A percentile compares a stretch with the other conserved stretches of the same genome.
phyloP scores from a whole-genome alignment of 2,888 invertebrate genomes.

The Dorcus hopei region DNA sequence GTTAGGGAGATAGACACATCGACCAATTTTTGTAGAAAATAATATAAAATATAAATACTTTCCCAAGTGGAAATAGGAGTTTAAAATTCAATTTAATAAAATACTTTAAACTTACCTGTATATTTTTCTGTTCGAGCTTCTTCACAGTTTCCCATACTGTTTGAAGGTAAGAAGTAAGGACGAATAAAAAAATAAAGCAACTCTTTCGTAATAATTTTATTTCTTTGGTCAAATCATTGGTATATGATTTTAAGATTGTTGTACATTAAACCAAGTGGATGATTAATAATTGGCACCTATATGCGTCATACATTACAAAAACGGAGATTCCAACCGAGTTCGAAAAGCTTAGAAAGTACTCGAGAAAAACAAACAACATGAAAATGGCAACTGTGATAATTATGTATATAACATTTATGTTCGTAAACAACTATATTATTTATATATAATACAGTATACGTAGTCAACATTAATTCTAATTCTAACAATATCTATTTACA shows the following conservation, averaged over 20 bases:
- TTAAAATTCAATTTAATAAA: no score
- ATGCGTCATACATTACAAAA: conserved; percentile 14
- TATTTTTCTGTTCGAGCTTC: no score
- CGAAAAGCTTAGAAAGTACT: conserved; percentile 13
- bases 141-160: no score
- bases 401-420: conserved; percentile 32
- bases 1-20: no score
- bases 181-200: no score
- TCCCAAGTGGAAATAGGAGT: no score
- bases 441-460: conserved; percentile 32
- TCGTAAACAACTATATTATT: conserved; percentile 36
- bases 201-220: conserved; percentile 32
- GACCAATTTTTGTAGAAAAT: no score
- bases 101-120: no score
- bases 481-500: conserved; percentile 39
- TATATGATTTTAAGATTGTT: conserved; percentile 46
- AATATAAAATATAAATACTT: no score
- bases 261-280: conserved; percentile 35
- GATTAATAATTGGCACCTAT: conserved; percentile 44
- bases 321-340: conserved; percentile 4
- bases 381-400: conserved; percentile 35
- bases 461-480: conserved; percentile 38
- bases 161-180: no score
- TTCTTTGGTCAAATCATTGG: conserved; percentile 71
- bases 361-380: conserved; percentile 27